Conservation (phyloP, 1,140 invertebrate species). For the Zaprionus vittiger region DNA sequence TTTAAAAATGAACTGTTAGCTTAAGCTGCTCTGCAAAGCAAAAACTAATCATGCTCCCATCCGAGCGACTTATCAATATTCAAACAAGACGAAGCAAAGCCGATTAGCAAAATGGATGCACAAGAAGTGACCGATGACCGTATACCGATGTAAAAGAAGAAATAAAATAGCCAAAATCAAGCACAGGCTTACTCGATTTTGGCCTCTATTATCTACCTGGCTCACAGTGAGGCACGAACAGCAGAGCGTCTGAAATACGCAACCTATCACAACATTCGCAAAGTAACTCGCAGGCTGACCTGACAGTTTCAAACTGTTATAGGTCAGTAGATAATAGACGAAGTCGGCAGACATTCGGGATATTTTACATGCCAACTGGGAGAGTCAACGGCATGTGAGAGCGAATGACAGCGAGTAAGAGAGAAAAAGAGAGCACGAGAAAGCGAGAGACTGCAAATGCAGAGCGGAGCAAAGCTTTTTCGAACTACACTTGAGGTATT, state of each 20-base stretch:
- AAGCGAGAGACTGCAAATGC: neutral
- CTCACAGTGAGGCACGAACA: constrained; percentile 30
- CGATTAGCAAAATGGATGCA: constrained; percentile 36
- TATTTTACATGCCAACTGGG: neutral
- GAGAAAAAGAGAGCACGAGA: neutral
- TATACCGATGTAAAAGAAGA: neutral
- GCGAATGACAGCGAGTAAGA: constrained; percentile 2
- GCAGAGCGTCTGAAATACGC: constrained; percentile 38
- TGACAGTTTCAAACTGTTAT: constrained; percentile 62
- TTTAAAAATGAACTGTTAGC: too few relatives aligned
- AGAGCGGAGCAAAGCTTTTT: constrained; percentile 45
- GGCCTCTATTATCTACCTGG: constrained; percentile 44
- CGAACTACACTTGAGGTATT: constrained; percentile 39
- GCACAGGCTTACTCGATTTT: neutral
- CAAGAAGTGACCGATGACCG: constrained; percentile 21
- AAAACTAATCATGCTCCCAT: neutral
- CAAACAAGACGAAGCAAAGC: constrained; percentile 2
- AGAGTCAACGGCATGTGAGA: neutral
- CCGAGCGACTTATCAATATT: constrained; percentile 1
- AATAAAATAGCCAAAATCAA: constrained; percentile 23
- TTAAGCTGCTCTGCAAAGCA: neutral
- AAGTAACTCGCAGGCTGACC: constrained; percentile 63
- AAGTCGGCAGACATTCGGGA: constrained; percentile 7
- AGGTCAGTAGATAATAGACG: constrained; percentile 69
- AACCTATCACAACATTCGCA: constrained; percentile 79